These are phyloP conservation scores for Pseudomyrmex flavicornis DNA, from an alignment of 1,140 invertebrate genomes.

Conservation along the genomic window DNA sequence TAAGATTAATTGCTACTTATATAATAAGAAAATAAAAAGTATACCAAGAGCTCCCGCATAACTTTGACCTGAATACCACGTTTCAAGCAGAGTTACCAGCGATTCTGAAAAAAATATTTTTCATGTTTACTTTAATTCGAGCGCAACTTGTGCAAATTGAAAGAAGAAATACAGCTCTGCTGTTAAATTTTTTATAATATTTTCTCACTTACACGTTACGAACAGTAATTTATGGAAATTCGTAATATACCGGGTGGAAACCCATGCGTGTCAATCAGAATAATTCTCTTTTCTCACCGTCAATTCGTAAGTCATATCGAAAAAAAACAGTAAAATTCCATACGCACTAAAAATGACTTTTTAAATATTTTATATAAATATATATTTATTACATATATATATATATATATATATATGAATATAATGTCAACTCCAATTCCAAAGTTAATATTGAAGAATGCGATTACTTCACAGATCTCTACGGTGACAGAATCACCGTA, in stretches of 20 bases:
- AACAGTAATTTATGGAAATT: not conserved
- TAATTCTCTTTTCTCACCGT: not conserved
- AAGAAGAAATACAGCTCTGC: not conserved
- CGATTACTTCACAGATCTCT: not conserved
- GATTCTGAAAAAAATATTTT: slow-evolving; percentile 23
- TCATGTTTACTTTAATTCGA: slow-evolving; percentile 19
- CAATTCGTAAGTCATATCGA: not conserved
- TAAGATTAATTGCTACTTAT: slow-evolving; percentile 34
- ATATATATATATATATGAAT: not conserved
- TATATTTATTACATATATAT: too few species aligned
- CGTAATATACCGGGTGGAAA: not conserved
- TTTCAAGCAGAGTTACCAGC: slow-evolving; percentile 10
- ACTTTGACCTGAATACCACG: slow-evolving; percentile 27
- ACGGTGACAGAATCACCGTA: not conserved
- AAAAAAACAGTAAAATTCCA: not conserved
- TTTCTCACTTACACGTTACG: not conserved
- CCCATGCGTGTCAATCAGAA: not conserved
- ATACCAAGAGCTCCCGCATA: not conserved
- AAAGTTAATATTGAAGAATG: not conserved
- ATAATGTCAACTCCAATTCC: not conserved
- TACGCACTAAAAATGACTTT: not conserved
- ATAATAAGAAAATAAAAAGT: slow-evolving; percentile 43
- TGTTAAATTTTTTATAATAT: slow-evolving; percentile 6
- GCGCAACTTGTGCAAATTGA: slow-evolving; percentile 13
- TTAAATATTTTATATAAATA: not conserved